Base-by-base conservation (phyloP, 2,888 invertebrate species). In the Pristionchus maxplancki region DNA sequence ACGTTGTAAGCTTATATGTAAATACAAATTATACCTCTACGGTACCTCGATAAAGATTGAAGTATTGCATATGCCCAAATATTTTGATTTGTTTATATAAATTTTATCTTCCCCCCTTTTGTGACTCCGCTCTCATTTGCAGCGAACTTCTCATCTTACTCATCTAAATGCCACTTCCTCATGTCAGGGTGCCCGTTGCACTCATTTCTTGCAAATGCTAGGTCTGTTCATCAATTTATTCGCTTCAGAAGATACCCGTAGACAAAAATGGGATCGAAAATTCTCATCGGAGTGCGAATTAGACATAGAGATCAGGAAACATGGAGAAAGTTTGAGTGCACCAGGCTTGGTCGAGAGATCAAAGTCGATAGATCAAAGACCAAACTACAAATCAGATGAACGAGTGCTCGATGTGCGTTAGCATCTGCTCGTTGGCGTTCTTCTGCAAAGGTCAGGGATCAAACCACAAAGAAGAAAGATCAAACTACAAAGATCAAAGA, bases 341-440 rank as follows among this genome's bases (percentile, higher is more conserved):
- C 71, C 71, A 71, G 71, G 71, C 13, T 71, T 71, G 71, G 37
- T 71, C 40, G 40, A n/a, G 34, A 37, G 37, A 74, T 74, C n/a
- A 78, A 37, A 44, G 44, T n/a, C 5, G 31, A 78, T 48, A 78
- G 40, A 44, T 78, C 78, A 78, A 44, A 78, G 82, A 83, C 53
- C 31, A 83, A 83, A 53, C 81, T 48, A 81, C 31, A 13, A 4
- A 50, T 50, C 53, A 44, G 34, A 74, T 50, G 87, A 87, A 87
- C 15, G 71, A 74, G 74, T 87, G 87, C 62, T 87, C 87, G 53
- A 87, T 87, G 74, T 87, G 87, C 8, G 87, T 71, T 17, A 87
- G 74, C 87, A 87, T 87, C 37, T 87, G 71, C 37, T 87, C 87
- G 37, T 87, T 87, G 71, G 87, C 87, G 62, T 74, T 87, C 87